Evolutionary conservation across 37 sponge, comb jelly and placozoan genomes (phyloP), one percentile per base, ranked within the genome.

Genomic region (Crambe crambe): DNA sequence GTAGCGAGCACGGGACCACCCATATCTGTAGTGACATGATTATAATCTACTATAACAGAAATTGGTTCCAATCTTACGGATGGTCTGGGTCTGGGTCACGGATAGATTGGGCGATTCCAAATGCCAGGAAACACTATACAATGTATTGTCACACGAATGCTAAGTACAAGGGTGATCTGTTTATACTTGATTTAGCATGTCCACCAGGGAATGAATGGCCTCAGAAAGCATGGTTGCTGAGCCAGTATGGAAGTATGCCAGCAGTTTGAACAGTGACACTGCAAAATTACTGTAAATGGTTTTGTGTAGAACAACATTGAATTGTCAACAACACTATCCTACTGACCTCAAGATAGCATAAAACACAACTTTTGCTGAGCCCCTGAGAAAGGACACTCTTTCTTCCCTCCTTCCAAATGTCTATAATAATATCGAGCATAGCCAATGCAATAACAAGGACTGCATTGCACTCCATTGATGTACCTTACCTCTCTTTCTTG

Each of bases 201-300:
- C 99, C n/a, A 81, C 97, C 9, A 96, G 81, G 30, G 97, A 96
- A 81, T 98, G 99, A 4, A 98, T 85, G 1, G 97, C 91, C 56
- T 98, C 99, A 37, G 99, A 95, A 43, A 95, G 68, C 95, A 98
- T 94, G 47, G 92, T 82, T 23, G 97, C 93, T 26, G 97, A 96
- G 26, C 99, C 99, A 41, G 97, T 94, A 87, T 92, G 89, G n/a
- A 80, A 25, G 64, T 91, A 96, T 37, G 99, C 92, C 36, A 86
- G 38, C 29, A 89, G 37, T 78, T 98, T 98, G 78, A 94, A 64
- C 47, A 87, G 29, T 29, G 87, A 42, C 42, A 98, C 97, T 10
- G 74, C 74, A 54, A 91, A 75, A 54, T 98, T 98, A 71, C 97
- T 98, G 62, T 37, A 68, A 27, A 20, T 6, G 51, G 6, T 47